Evolutionary conservation across 2,797 vertebrate genomes (phyloP), one percentile per base, ranked within the genome.

Genomic region (Bovichtus diacanthus): DNA sequence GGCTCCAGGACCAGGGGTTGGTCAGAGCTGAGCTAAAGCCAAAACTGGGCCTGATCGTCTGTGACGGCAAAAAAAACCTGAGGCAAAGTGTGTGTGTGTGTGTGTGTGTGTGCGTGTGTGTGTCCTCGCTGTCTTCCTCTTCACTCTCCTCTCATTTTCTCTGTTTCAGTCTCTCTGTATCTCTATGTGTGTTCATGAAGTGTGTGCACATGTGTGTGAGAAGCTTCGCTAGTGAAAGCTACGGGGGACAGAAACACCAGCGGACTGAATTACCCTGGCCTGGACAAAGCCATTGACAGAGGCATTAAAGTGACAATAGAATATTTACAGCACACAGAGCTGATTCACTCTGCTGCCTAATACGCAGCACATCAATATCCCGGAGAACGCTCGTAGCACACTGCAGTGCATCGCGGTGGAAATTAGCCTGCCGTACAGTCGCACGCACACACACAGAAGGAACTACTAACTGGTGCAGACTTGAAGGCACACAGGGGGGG

Each of bases 291-390:
- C 92, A 92, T 83, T 81, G 92, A 93, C 88, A 81, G 84, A 90
- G 39, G 87, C 92, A 92, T 91, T 92, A 92, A 90, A 92, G 90
- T 92, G 87, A 94, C 93, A 93, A 92, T 91, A 88, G 88, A 86
- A 90, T 94, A 94, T 93, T 94, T 94, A 94, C 90, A 88, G 86
- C 86, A 49, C 81, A 80, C 82, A 67, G 79, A 82, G 77, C 81
- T 75, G 82, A 88, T 92, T 91, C 90, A 90, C 84, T 88, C 81
- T 41, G 44, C 81, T 70, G 83, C 71, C 91, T 93, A 90, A 92
- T 92, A 86, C 83, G 89, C 85, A 72, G 82, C 81, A 84, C 93
- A 90, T 93, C 91, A 91, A 92, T 92, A 93, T 92, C 89, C 78
- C n/a, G 56, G 55, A 91, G 87, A 90, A 89, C 1, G 78, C 91